A percentile compares a stretch with the other conserved stretches of the same genome.
These are phyloP conservation scores for Perdix hodgsoniae DNA, from an alignment of 2,797 vertebrate genomes.

Conservation along the genomic window DNA sequence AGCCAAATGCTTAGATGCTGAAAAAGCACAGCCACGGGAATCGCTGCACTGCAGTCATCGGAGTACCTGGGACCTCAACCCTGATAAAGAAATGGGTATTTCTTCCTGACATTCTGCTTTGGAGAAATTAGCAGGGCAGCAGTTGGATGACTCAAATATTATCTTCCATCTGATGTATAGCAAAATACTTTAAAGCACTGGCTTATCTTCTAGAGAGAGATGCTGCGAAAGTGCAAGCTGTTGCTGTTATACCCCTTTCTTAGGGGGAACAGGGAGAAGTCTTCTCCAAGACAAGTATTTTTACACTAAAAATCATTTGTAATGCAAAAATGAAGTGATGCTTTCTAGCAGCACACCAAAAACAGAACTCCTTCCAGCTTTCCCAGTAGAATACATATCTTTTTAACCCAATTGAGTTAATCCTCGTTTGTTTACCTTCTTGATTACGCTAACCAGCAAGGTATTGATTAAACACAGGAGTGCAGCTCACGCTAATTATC, in stretches of 20 bases:
- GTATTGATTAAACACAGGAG: conserved; percentile 64
- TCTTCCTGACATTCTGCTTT: neutral
- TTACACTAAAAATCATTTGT: neutral
- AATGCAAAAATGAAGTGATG: neutral
- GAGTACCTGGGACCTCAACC: neutral
- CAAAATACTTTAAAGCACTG: neutral
- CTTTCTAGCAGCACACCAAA: neutral
- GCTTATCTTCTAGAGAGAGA: neutral
- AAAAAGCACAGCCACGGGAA: fast-evolving
- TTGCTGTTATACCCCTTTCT: neutral
- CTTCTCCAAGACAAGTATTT: neutral
- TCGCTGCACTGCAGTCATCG: fast-evolving
- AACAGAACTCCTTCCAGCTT: conserved; percentile 27
- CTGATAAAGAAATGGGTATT: neutral
- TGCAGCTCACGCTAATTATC: conserved; percentile 13
- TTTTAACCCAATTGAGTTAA: conserved; percentile 21
- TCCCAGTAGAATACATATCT: conserved; percentile 7
- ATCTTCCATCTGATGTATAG: fast-evolving
- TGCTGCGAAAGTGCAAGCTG: fast-evolving
- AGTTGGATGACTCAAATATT: neutral
- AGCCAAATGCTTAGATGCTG: neutral
- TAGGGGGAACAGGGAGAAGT: neutral
- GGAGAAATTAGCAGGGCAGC: neutral
- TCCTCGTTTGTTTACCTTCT: conserved; percentile 43
- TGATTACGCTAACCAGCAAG: conserved; percentile 18